These are phyloP conservation scores for Orientallactaga bullata DNA, from an alignment of 2,113 vertebrate genomes.

Conservation along the genomic window DNA sequence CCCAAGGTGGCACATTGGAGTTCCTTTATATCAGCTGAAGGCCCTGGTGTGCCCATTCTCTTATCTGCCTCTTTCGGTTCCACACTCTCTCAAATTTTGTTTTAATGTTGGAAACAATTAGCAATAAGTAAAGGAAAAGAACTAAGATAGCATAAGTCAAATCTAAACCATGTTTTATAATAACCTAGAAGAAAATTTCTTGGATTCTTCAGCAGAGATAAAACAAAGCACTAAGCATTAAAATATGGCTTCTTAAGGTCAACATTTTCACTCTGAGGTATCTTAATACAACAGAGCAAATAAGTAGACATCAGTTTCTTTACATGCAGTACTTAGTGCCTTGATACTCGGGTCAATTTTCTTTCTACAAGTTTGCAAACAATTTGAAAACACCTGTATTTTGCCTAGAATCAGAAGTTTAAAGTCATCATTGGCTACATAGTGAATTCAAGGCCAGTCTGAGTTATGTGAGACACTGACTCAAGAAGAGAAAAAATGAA, in stretches of 20 bases:
- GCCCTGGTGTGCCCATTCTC: too few relatives aligned
- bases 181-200: not conserved
- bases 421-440: not conserved
- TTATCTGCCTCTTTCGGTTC: too few relatives aligned
- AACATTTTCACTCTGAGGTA: not conserved
- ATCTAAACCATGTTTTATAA: conserved; percentile 32
- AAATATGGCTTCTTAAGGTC: not conserved
- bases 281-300: conserved; percentile 11
- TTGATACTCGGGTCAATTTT: not conserved
- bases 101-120: conserved; percentile 11
- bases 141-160: conserved; percentile 45
- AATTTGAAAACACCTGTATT: not conserved
- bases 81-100: too few relatives aligned
- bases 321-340: not conserved
- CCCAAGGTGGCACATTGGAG: too few relatives aligned
- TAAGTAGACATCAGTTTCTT: conserved; percentile 35
- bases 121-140: conserved; percentile 45
- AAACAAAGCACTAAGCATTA: conserved; percentile 21
- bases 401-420: not conserved
- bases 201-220: not conserved
- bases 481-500: too few relatives aligned
- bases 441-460: not conserved
- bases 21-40: too few relatives aligned
- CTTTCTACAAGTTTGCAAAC: conserved; percentile 42
- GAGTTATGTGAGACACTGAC: not conserved